Base-by-base conservation (phyloP, 2,888 invertebrate genomes). In the Lepidonotus clava region DNA sequence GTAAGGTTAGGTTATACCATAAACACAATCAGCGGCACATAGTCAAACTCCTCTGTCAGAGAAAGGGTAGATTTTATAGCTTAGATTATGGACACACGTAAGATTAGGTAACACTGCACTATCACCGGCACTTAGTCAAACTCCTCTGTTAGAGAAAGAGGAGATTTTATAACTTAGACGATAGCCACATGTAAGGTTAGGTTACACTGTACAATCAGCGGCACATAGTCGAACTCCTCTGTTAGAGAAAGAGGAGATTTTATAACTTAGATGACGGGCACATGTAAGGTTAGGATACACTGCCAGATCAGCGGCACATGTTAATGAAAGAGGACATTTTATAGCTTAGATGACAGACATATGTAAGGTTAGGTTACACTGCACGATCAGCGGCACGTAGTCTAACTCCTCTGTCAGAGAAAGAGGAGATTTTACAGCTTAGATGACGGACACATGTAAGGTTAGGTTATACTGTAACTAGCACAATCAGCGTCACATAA, bases 161-260 rank as follows among this genome's bases (percentile, higher is more conserved):
- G 21, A 11, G 21, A 14, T 51, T n/a, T n/a, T n/a, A n/a, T n/a
- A n/a, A n/a, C n/a, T n/a, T n/a, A n/a, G n/a, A n/a, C n/a, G n/a
- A n/a, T n/a, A n/a, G n/a, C n/a, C n/a, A n/a, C n/a, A n/a, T n/a
- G n/a, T n/a, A n/a, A n/a, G n/a, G n/a, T n/a, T n/a, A n/a, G n/a
- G n/a, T 94, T 99, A 99, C 87, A 97, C 95, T 0, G n/a, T n/a
- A 89, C 87, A 21, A 87, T 8, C 34, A 90, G 87, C 1, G 90
- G 85, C 32, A 51, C n/a, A 24, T 87, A 67, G 61, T 38, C 67
- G 86, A 88, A 90, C 40, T 86, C 86, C 41, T 90, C 89, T 89
- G 86, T 11, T 53, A 66, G 14, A 36, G 32, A 14, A 76, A 14
- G 5, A 83, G 66, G n/a, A 8, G 28, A 8, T 51, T n/a, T n/a